phyloP scores from a whole-genome alignment of 2,888 invertebrate species.

The Thymelicus lineola region DNA sequence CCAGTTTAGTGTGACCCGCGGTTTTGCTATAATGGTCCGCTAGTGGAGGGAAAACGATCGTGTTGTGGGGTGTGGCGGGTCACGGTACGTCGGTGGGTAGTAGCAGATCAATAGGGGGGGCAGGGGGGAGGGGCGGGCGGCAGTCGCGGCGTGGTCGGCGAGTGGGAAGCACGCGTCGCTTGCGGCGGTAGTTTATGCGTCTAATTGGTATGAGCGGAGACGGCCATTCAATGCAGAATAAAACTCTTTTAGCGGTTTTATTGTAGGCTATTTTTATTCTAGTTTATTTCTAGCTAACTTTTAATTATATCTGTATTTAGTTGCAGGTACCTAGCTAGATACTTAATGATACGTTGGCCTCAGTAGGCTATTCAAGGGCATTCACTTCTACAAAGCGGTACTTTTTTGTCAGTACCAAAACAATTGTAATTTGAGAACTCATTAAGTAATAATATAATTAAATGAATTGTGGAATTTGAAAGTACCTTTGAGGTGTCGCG shows the following conservation, averaged over 20 bases:
- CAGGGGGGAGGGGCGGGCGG: conserved; percentile 15
- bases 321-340: no score
- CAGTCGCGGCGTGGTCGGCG: conserved; percentile 42
- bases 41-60: conserved; percentile 4
- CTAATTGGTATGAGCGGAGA: conserved; percentile 20
- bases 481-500: no score
- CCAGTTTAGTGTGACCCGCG: conserved; percentile 14
- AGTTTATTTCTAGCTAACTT: not conserved
- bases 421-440: no score
- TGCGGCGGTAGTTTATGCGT: conserved; percentile 11
- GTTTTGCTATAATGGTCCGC: conserved; percentile 1
- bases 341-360: no score
- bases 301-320: no score
- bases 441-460: no score
- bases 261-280: not conserved
- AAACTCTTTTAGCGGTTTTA: not conserved
- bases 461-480: no score
- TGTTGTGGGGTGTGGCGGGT: conserved; percentile 17
- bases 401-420: no score
- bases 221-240: conserved; percentile 7
- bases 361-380: no score
- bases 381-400: no score
- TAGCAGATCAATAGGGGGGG: conserved; percentile 28
- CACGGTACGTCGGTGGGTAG: conserved; percentile 3
- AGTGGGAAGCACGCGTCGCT: conserved; percentile 28